These are phyloP conservation scores for Ophion ellenae DNA, from an alignment of 2,888 invertebrate species.

Conservation along the genomic window DNA sequence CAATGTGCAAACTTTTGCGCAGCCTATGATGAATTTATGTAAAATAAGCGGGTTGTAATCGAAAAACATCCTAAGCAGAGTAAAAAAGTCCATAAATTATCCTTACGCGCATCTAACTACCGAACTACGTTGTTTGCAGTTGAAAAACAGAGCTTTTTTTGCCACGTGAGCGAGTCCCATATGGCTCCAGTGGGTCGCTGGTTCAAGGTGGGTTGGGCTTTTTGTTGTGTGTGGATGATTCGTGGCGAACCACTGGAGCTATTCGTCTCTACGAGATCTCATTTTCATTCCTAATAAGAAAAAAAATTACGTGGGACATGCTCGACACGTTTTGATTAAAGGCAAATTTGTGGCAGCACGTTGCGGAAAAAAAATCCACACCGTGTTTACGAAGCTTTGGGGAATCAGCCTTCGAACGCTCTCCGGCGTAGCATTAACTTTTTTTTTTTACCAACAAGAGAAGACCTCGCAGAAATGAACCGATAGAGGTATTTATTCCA, in stretches of 20 bases:
- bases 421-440: not conserved
- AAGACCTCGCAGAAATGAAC: not conserved
- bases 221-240: conserved; percentile 17
- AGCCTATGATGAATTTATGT: not conserved
- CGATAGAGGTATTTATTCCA: not conserved
- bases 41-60: not conserved
- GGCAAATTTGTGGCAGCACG: not conserved
- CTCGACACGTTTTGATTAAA: not conserved
- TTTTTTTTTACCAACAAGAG: conserved; percentile 1
- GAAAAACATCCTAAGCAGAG: not conserved
- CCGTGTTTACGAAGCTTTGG: not conserved
- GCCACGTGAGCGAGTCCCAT: not conserved
- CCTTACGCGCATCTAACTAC: not conserved
- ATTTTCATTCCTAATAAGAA: conserved; percentile 5
- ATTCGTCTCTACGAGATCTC: not conserved
- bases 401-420: not conserved
- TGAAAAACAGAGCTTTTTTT: conserved; percentile 24
- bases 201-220: conserved; percentile 3
- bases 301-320: not conserved
- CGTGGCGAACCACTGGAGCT: not conserved
- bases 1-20: not conserved
- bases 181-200: conserved; percentile 6
- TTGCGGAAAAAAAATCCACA: not conserved
- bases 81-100: conserved; percentile 30
- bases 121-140: conserved; percentile 9